Evolutionary conservation across 2,113 vertebrate species (phyloP).

Genomic region (Clinocottus analis): DNA sequence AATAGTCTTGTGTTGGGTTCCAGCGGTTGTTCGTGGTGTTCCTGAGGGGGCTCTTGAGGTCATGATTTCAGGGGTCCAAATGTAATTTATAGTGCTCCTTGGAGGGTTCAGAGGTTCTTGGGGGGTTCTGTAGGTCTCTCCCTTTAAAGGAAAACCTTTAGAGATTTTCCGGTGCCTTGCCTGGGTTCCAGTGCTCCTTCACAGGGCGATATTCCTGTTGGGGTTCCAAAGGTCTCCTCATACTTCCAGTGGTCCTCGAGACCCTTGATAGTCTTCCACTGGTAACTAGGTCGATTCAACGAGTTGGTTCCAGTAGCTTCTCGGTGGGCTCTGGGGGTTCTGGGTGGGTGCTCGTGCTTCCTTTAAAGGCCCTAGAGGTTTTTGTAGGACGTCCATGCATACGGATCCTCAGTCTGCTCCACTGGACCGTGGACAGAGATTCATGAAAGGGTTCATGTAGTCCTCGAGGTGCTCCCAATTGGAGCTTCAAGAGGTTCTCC

Average conservation of each 20-base stretch:
- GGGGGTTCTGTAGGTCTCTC: background rate
- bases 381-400: background rate
- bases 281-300: background rate
- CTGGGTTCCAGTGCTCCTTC: background rate
- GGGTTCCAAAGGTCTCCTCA: background rate
- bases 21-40: background rate
- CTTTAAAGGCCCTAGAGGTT: background rate
- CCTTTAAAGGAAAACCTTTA: background rate
- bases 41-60: background rate
- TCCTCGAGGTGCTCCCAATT: background rate
- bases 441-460: background rate
- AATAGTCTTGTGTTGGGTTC: background rate
- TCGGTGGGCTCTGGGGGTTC: background rate
- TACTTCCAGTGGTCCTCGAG: background rate
- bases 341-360: background rate
- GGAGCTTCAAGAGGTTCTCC: background rate
- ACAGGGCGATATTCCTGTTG: background rate
- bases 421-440: background rate
- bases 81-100: background rate
- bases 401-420: background rate
- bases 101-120: background rate
- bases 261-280: background rate
- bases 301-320: background rate
- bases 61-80: background rate
- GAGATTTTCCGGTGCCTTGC: background rate